A percentile compares a stretch with the other conserved stretches of the same genome.
phyloP scores from a whole-genome alignment of 2,113 vertebrate species.

The Tapirus terrestris region DNA sequence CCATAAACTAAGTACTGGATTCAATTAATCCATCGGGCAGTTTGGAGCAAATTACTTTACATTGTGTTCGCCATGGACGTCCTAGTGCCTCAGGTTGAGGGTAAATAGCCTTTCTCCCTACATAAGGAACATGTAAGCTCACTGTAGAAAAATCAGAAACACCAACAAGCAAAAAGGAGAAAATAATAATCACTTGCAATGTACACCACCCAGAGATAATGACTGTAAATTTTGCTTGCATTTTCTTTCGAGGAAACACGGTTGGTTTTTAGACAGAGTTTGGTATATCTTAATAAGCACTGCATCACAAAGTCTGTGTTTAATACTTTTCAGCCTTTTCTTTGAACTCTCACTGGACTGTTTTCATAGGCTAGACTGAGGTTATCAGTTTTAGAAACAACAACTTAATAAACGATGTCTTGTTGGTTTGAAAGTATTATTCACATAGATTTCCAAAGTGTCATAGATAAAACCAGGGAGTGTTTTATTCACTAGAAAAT shows the following conservation, averaged over 20 bases:
- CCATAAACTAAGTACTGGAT: constrained; percentile 45
- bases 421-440: constrained; percentile 59
- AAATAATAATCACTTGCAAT: constrained; percentile 54
- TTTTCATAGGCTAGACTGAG: constrained; percentile 2
- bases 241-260: constrained; percentile 34
- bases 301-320: not conserved
- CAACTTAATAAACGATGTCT: constrained; percentile 50
- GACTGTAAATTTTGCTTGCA: constrained; percentile 23
- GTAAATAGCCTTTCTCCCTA: not conserved
- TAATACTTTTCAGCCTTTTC: constrained; percentile 18
- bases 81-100: constrained; percentile 41
- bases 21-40: constrained; percentile 59
- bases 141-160: constrained; percentile 25
- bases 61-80: constrained; percentile 39
- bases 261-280: constrained; percentile 3
- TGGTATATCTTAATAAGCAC: constrained; percentile 60
- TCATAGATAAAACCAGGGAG: constrained; percentile 39
- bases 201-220: constrained; percentile 47
- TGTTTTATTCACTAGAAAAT: constrained; percentile 54
- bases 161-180: not conserved
- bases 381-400: constrained; percentile 51
- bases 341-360: constrained; percentile 33
- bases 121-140: not conserved
- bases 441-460: constrained; percentile 53
- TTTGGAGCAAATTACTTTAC: constrained; percentile 56